phyloP scores from a whole-genome alignment of 2,113 vertebrate species.

The Pterocles burchelli region DNA sequence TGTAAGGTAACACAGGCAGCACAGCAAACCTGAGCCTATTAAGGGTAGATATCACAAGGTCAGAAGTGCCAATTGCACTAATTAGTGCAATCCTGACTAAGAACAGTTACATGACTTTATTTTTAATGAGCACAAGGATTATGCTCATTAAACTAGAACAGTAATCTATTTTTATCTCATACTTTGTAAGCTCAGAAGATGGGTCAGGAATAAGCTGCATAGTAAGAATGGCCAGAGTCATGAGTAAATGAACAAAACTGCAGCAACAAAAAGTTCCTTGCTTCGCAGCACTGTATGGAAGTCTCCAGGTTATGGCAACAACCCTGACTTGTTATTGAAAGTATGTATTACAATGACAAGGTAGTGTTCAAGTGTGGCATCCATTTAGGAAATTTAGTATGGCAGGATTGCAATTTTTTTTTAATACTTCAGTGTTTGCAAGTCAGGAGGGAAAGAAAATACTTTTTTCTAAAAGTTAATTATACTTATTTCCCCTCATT shows the following conservation, averaged over 20 bases:
- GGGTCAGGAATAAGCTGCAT: constrained; percentile 9
- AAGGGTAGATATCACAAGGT: constrained; percentile 31
- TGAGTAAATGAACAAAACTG: background rate
- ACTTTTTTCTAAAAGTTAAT: background rate
- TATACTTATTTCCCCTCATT: background rate
- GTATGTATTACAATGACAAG: background rate
- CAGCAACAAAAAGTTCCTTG: background rate
- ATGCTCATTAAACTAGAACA: constrained; percentile 38
- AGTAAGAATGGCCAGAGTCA: background rate
- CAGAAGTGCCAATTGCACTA: constrained; percentile 7
- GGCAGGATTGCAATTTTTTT: background rate
- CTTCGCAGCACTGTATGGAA: background rate
- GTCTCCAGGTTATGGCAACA: background rate
- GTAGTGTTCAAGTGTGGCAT: background rate
- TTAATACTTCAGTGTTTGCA: background rate
- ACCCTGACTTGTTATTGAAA: background rate
- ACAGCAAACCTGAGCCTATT: background rate
- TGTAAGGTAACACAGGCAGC: background rate
- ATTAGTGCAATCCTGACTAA: constrained; percentile 43
- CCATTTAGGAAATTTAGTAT: background rate
- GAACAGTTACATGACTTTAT: constrained; percentile 29
- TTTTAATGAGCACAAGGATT: constrained; percentile 55
- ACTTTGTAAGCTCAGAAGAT: constrained; percentile 29
- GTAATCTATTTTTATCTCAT: constrained; percentile 50
- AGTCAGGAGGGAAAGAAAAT: background rate